Evolutionary conservation across 2,888 invertebrate species (phyloP), one percentile per base, ranked within the genome.

Genomic region (Actias luna): DNA sequence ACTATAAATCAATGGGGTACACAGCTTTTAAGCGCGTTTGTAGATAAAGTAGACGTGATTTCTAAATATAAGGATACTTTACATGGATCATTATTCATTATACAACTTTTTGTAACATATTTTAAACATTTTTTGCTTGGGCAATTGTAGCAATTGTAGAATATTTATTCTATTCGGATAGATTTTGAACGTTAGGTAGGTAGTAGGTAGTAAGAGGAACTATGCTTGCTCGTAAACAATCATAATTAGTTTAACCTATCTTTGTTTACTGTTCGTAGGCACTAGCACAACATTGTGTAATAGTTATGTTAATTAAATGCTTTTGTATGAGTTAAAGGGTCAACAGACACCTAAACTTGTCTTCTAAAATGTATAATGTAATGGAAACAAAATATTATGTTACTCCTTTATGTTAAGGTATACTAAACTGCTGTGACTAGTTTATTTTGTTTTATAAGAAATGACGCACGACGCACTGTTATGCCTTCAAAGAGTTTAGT

Each of bases 1-100:
- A 29, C 36, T 50, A 55, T 63, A 59, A 55, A 63, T 63, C 63
- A 59, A 39, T 55, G 59, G 59, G 59, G 59, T n/a, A n/a, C 39
- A 29, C 39, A 22, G 42, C 27, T 59, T 55, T 52, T 35, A 61
- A 52, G 55, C 29, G 29, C 29, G 55, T 16, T 55, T 55, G 29
- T 29, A 55, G 29, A 52, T 52, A 52, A 52, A 29, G 29, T 27
- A 18, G 62, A 59, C 59, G 16, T 10, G 63, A 63, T 39, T 29
- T 55, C 29, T 55, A 8, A 29, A 33, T 31, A 29, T 55, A 55
- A 27, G 2, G 7, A 29, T 16, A 16, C 29, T 12, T 16, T 27
- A 46, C 2, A 46, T 46, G 8, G 16, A 16, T 1, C n/a, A n/a
- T n/a, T 39, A 39, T 1, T 39, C 1, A 5, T 14, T 39, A 39